These are phyloP conservation scores for Dryobota labecula DNA, from an alignment of 2,888 invertebrate species.

Conservation along the genomic window DNA sequence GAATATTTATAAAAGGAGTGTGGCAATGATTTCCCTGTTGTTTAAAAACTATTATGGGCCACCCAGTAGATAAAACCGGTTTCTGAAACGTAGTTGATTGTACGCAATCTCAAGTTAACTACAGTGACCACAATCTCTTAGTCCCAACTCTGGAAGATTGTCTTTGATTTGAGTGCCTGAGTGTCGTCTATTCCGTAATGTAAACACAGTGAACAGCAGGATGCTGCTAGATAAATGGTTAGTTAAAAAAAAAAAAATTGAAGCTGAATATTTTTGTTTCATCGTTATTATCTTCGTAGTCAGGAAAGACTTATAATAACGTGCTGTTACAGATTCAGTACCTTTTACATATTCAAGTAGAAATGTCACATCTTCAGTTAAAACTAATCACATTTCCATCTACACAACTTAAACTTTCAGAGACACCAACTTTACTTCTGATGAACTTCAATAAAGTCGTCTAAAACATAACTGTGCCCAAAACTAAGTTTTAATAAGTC, in stretches of 20 bases:
- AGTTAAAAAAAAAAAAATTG: not conserved
- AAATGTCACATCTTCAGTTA: not conserved
- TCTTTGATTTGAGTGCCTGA: not conserved
- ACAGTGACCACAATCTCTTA: not conserved
- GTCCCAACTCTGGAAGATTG: not conserved
- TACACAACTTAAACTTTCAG: conserved; percentile 31
- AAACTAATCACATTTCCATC: not conserved
- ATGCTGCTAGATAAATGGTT: too few relatives aligned
- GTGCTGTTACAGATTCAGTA: not conserved
- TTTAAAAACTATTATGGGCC: too few relatives aligned
- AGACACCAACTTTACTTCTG: conserved; percentile 40
- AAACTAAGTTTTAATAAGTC: conserved; percentile 79
- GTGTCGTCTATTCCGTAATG: not conserved
- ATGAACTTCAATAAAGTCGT: conserved; percentile 54
- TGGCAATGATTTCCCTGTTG: too few relatives aligned
- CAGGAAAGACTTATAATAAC: not conserved
- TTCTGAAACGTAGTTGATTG: too few relatives aligned
- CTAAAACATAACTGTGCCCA: conserved; percentile 48
- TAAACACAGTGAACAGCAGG: not conserved
- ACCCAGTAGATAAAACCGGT: too few relatives aligned
- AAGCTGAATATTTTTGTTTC: not conserved
- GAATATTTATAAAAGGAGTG: too few relatives aligned
- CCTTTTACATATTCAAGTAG: not conserved
- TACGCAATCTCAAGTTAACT: not conserved
- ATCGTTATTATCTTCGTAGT: not conserved